phyloP scores from a whole-genome alignment of 2,797 vertebrate species.

The Fratercula arctica region DNA sequence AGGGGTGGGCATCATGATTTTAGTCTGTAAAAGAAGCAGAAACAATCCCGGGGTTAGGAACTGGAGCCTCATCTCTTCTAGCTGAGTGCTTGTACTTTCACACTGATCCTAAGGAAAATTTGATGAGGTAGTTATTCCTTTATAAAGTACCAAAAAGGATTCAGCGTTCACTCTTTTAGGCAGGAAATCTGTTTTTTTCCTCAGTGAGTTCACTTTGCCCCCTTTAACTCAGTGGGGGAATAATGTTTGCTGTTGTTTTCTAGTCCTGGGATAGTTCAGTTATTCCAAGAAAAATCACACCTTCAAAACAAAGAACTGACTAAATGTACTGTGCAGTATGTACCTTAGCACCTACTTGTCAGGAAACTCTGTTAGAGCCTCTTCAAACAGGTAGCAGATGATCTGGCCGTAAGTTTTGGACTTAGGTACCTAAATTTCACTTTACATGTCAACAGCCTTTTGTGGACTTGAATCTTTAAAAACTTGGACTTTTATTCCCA shows the following conservation, averaged over 20 bases:
- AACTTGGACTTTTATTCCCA: neutral
- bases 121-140: neutral
- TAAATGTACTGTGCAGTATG: neutral
- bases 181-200: neutral
- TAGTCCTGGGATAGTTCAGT: neutral
- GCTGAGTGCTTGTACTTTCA: neutral
- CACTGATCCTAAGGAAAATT: neutral
- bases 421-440: neutral
- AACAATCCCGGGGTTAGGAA: neutral
- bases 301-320: neutral
- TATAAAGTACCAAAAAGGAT: neutral
- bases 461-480: neutral
- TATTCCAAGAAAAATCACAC: neutral
- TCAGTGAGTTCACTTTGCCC: neutral
- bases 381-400: neutral
- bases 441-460: neutral
- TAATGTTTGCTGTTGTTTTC: neutral
- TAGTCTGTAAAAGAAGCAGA: neutral
- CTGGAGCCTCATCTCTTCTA: neutral
- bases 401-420: neutral
- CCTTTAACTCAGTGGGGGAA: neutral
- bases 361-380: neutral
- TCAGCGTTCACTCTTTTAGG: neutral
- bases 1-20: neutral
- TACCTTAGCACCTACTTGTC: neutral